Base-by-base conservation (phyloP, 2,888 invertebrate genomes). In the Nipponacmea schrenckii region DNA sequence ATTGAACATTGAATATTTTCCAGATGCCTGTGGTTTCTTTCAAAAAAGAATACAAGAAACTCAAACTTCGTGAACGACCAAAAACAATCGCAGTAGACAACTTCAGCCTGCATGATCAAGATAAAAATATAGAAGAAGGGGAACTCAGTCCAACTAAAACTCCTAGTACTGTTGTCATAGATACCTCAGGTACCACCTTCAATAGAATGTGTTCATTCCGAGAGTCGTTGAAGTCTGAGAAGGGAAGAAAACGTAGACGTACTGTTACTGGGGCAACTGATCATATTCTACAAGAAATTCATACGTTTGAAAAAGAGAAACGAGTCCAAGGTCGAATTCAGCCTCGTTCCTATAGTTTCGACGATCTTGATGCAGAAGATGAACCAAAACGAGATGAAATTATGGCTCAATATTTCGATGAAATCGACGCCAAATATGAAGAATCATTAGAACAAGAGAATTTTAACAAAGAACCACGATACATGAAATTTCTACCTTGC, bases 151-250 rank as follows among this genome's bases (percentile, higher is more conserved):
- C 56, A 20, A 56, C n/a, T 56, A 56, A 56, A 56, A 56, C n/a
- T 24, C 56, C 56, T 79, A 94, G 95, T 91, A 90, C 96, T 78
- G 94, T 97, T 75, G 93, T 94, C 74, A 95, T 97, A 84, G 96
- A 97, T 90, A 93, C 95, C 70, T 94, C 95, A 76, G 96, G 96
- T 69, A 92, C 92, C 85, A 93, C 94, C 88, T 97, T 97, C 91
- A 93, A 94, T 86, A 92, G 96, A 81, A 95, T 96, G 95, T 94
- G 95, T 84, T 92, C 92, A 84, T 93, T 95, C 77, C 92, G 97
- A 78, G 93, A 94, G 87, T 96, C 96, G 62, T 91, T 96, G 31
- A 78, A 81, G 15, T 56, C 20, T 24, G 56, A 56, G 8, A 24
- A n/a, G 2, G 56, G 56, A n/a, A 56, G 24, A 56, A 79, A 76